phyloP scores from a whole-genome alignment of 2,797 vertebrate genomes.

The Xenops minutus region DNA sequence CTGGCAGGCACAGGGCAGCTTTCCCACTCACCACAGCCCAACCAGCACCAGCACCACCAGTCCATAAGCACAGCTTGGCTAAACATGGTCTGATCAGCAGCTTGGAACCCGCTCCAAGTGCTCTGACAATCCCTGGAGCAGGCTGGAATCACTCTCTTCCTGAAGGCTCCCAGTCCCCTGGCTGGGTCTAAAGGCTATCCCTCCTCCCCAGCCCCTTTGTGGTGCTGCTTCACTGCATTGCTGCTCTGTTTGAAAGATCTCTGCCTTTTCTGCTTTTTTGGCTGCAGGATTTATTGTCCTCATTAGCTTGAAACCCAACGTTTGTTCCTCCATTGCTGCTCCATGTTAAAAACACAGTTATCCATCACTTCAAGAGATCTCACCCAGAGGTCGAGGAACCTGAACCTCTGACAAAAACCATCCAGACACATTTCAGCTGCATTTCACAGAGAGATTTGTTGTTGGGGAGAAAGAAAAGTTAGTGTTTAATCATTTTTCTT shows the following conservation, averaged over 20 bases:
- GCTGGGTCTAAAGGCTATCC: not conserved
- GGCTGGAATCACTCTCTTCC: not conserved
- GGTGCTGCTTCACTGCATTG: constrained; percentile 18
- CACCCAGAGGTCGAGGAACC: constrained; percentile 40
- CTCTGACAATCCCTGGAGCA: not conserved
- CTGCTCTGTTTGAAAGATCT: not conserved
- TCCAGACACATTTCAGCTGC: constrained; percentile 9
- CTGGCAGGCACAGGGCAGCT: not conserved
- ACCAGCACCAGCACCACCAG: not conserved
- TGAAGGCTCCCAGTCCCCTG: not conserved
- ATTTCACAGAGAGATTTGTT: constrained; percentile 5
- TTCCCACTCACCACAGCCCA: not conserved
- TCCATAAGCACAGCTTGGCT: not conserved
- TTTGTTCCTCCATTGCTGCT: constrained; percentile 16
- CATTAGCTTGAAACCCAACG: constrained; percentile 19
- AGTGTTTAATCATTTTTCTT: not conserved
- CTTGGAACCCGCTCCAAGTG: accelerated
- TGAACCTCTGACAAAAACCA: constrained; percentile 47
- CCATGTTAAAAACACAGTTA: constrained; percentile 34
- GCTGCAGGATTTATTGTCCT: constrained; percentile 53
- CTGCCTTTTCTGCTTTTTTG: not conserved
- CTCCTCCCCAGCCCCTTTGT: not conserved
- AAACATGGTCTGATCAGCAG: not conserved
- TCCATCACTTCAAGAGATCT: constrained; percentile 63
- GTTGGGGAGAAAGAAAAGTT: not conserved